Conservation (phyloP, 2,888 invertebrate genomes). For the Lasioglossum morio region DNA sequence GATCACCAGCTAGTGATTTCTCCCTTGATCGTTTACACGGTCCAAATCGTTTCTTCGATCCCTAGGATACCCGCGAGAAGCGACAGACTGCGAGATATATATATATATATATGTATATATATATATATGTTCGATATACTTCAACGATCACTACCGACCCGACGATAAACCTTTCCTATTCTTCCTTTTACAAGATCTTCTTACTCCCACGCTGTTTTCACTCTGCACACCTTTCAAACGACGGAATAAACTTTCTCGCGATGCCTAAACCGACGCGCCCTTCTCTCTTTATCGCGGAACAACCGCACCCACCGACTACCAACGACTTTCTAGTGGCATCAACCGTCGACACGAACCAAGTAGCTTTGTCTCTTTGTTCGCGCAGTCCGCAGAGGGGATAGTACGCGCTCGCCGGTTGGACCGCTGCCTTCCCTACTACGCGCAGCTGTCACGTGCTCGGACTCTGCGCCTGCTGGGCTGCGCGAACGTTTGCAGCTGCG, state of each 20-base stretch:
- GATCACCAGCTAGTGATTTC: neutral
- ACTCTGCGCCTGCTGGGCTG: constrained; percentile 56
- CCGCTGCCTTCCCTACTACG: constrained; percentile 38
- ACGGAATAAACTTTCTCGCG: constrained; percentile 58
- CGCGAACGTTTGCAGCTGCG: constrained; percentile 66
- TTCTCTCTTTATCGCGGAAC: constrained; percentile 49
- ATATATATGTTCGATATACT: neutral
- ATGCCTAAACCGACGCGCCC: constrained; percentile 51
- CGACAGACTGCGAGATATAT: constrained; percentile 24
- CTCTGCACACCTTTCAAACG: constrained; percentile 38
- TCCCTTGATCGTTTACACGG: constrained; percentile 7
- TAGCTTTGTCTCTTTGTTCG: constrained; percentile 81
- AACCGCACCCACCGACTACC: constrained; percentile 73
- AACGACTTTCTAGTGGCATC: constrained; percentile 81
- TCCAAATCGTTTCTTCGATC: constrained; percentile 46
- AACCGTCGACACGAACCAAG: constrained; percentile 70
- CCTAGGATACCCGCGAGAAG: constrained; percentile 21
- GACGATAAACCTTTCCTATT: neutral
- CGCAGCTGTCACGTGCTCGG: constrained; percentile 51
- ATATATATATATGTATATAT: no score
- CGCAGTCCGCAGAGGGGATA: constrained; percentile 62
- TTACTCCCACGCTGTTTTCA: constrained; percentile 33
- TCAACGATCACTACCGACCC: constrained; percentile 13
- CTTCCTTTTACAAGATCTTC: neutral
- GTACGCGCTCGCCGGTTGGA: constrained; percentile 64